Conservation (phyloP, 2,797 vertebrate genomes). For the Danio jaintianensis region DNA sequence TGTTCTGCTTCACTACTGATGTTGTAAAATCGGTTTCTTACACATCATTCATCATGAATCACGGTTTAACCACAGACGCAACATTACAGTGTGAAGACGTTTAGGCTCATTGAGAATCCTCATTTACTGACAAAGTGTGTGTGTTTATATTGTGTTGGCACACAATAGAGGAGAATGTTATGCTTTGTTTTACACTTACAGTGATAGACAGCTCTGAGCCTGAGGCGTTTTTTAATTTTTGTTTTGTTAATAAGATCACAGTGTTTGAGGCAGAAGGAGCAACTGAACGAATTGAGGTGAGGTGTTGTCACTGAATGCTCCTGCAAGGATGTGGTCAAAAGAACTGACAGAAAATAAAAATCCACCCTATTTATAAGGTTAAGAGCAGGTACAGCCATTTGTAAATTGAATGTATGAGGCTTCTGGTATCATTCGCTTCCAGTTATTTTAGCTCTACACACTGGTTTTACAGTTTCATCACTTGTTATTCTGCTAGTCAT, state of each 20-base stretch:
- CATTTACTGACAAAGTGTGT: background rate
- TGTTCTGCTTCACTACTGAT: slow-evolving; percentile 7
- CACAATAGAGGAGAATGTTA: background rate
- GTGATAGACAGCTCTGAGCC: slow-evolving; percentile 19
- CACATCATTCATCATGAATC: background rate
- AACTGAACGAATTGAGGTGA: slow-evolving; percentile 7
- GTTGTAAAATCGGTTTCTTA: background rate
- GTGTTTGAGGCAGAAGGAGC: slow-evolving; percentile 38
- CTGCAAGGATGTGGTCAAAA: background rate
- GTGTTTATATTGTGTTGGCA: slow-evolving; percentile 36
- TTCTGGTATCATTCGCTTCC: background rate
- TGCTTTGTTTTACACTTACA: slow-evolving; percentile 39
- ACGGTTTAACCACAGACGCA: slow-evolving; percentile 1
- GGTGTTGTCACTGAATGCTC: slow-evolving; percentile 7
- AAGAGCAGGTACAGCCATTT: background rate
- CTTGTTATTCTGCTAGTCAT: background rate
- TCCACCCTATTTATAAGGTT: background rate
- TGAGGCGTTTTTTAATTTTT: slow-evolving; percentile 2
- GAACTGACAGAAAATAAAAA: background rate
- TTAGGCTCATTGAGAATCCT: slow-evolving; percentile 1
- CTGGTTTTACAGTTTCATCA: background rate
- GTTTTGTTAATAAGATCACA: slow-evolving; percentile 32
- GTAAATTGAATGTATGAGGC: background rate
- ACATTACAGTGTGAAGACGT: slow-evolving; percentile 44
- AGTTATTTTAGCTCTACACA: background rate